Conservation (phyloP, 2,113 vertebrate species). For the Pungitius pungitius region DNA sequence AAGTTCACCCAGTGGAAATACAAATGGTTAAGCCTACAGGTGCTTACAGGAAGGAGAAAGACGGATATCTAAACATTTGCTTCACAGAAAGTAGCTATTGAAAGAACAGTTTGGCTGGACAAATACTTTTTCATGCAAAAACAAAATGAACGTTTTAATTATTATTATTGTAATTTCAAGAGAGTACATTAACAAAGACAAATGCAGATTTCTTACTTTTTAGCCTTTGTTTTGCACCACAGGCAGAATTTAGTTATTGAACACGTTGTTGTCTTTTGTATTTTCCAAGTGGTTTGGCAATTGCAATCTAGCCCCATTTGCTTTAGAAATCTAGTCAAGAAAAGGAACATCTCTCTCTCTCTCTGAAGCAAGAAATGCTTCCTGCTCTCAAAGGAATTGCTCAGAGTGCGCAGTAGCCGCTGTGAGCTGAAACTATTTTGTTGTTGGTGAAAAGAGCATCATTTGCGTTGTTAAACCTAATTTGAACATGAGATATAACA, state of each 20-base stretch:
- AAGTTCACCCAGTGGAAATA: constrained; percentile 48
- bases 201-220: constrained; percentile 29
- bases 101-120: constrained; percentile 19
- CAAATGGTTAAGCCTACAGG: constrained; percentile 29
- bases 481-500: constrained; percentile 26
- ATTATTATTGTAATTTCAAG: constrained; percentile 34
- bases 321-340: constrained; percentile 43
- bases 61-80: constrained; percentile 34
- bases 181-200: constrained; percentile 26
- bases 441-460: constrained; percentile 26
- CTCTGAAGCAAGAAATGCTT: constrained; percentile 12
- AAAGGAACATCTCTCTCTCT: constrained; percentile 36
- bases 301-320: constrained; percentile 50
- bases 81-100: constrained; percentile 29
- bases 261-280: constrained; percentile 49
- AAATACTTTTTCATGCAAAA: constrained; percentile 25
- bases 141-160: constrained; percentile 9
- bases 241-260: constrained; percentile 34
- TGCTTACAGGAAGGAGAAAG: constrained; percentile 5
- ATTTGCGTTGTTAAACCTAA: constrained; percentile 22
- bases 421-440: constrained; percentile 33
- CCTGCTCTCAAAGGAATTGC: constrained; percentile 26
- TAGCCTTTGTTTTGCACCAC: constrained; percentile 25
- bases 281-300: constrained; percentile 41
- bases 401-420: constrained; percentile 15